Conservation (phyloP, 1,140 invertebrate species). For the Cecropterus lyciades region DNA sequence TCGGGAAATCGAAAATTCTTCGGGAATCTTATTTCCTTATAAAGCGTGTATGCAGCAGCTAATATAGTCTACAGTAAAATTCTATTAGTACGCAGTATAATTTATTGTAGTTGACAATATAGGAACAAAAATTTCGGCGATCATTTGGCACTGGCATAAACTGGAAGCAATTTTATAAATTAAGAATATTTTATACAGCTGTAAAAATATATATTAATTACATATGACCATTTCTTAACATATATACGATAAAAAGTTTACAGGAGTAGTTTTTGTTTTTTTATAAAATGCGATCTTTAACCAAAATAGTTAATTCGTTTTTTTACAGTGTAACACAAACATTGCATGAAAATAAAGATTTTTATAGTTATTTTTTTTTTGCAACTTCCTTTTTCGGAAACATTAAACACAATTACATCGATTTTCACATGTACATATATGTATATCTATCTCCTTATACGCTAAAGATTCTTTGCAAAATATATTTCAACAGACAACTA, state of each 20-base stretch:
- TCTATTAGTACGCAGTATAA: not conserved
- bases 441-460: too few relatives aligned
- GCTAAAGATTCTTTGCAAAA: conserved; percentile 3
- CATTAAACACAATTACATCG: not conserved
- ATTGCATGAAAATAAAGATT: conserved; percentile 3
- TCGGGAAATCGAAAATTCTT: too few relatives aligned
- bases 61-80: conserved; percentile 7
- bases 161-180: conserved; percentile 6
- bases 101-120: conserved; percentile 9
- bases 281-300: not conserved
- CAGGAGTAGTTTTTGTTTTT: not conserved
- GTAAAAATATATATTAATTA: conserved; percentile 2
- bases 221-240: not conserved
- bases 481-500: not conserved
- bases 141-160: conserved; percentile 9
- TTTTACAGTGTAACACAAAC: too few relatives aligned
- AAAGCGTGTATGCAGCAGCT: not conserved
- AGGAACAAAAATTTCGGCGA: conserved; percentile 9
- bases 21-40: too few relatives aligned
- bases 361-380: not conserved
- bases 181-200: conserved; percentile 3
- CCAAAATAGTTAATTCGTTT: not conserved
- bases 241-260: not conserved
- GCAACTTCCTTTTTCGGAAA: too few relatives aligned
- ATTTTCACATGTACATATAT: not conserved